Evolutionary conservation across 1,140 invertebrate genomes (phyloP).

Genomic region (Eubasilissa regina): DNA sequence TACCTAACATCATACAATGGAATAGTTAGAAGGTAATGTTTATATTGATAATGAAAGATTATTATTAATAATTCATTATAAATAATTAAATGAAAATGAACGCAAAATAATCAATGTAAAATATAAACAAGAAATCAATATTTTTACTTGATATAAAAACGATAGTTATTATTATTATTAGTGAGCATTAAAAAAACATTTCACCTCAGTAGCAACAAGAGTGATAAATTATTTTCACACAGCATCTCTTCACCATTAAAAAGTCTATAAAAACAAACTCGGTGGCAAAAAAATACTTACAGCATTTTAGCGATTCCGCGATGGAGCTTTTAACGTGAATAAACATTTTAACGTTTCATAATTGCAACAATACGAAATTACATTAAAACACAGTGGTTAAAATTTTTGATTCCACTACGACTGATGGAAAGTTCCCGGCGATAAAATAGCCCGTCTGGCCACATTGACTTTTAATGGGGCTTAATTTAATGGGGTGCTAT

Average conservation of each 20-base stretch:
- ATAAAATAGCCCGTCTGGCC: not conserved
- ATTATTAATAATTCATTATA: too few species aligned
- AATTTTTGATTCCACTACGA: not conserved
- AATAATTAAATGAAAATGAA: too few species aligned
- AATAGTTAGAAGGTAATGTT: too few species aligned
- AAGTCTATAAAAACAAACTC: slow-evolving; percentile 7
- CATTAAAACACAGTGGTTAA: not conserved
- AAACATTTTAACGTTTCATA: slow-evolving; percentile 20
- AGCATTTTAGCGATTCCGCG: slow-evolving; percentile 8
- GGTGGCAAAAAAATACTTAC: slow-evolving; percentile 2
- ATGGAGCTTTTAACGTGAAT: slow-evolving; percentile 17
- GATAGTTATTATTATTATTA: too few species aligned
- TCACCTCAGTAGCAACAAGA: not conserved
- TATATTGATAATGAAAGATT: too few species aligned
- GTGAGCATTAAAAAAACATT: not conserved
- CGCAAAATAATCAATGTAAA: too few species aligned
- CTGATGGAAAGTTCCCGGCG: slow-evolving; percentile 2
- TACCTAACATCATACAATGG: too few species aligned
- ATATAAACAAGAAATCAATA: too few species aligned
- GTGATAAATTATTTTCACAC: not conserved
- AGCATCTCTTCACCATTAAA: slow-evolving; percentile 8
- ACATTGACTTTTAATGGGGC: not conserved
- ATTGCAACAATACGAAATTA: not conserved
- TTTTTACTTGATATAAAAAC: too few species aligned
- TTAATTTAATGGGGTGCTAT: not conserved